These are phyloP conservation scores for Etia nguti DNA, from an alignment of 2,113 vertebrate genomes.

Conservation along the genomic window DNA sequence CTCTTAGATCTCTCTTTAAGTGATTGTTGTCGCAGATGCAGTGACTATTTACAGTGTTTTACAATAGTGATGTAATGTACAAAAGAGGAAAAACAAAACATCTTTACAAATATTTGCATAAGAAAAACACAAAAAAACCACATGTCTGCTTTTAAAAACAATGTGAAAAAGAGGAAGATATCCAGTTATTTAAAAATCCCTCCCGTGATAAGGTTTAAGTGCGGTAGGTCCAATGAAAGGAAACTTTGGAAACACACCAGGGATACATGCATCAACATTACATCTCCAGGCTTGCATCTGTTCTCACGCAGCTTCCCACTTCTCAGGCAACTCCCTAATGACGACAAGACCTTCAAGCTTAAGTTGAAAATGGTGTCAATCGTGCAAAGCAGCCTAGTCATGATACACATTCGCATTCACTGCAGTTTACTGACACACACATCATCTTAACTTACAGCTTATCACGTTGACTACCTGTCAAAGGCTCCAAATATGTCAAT, in stretches of 20 bases:
- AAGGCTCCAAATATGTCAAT: background rate
- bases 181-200: conserved; percentile 53
- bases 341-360: background rate
- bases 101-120: conserved; percentile 73
- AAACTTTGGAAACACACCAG: conserved; percentile 46
- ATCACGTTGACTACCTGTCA: background rate
- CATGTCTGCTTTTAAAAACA: conserved; percentile 47
- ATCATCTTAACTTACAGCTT: background rate
- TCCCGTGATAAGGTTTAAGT: conserved; percentile 36
- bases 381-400: background rate
- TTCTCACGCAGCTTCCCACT: background rate
- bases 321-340: background rate
- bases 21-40: conserved; percentile 78
- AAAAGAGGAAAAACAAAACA: conserved; percentile 67
- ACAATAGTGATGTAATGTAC: conserved; percentile 73
- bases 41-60: conserved; percentile 74
- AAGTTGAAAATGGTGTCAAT: background rate
- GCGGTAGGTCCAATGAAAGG: conserved; percentile 62
- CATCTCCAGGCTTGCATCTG: background rate
- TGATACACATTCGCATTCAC: conserved; percentile 12
- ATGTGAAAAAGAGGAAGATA: conserved; percentile 42
- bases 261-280: conserved; percentile 14
- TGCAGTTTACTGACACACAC: conserved; percentile 4
- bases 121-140: conserved; percentile 48
- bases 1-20: conserved; percentile 45